Evolutionary conservation across 2,888 invertebrate species (phyloP), one percentile per base, ranked within the genome.

Genomic region (Lampropteryx suffumata): DNA sequence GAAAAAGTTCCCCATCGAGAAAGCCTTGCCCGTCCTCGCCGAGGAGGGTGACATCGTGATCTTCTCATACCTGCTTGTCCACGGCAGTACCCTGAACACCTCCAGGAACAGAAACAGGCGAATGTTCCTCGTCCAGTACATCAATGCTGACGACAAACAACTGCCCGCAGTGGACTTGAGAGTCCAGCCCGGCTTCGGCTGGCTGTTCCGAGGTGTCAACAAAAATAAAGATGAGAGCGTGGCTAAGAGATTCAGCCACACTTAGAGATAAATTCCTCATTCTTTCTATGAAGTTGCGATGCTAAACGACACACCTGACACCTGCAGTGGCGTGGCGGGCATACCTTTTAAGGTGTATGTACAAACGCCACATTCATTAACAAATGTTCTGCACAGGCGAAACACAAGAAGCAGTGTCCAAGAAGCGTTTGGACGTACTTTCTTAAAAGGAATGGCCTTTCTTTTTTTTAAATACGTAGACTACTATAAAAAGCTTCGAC

Each of bases 1-100:
- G 85, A 76, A 73, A 59, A 76, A 80, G 57, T 91, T 82, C 59
- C 88, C 92, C 0, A 67, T 92, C 4, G 84, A 88, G 24, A 80
- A 81, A 10, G 92, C 91, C 0, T 82, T 81, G 0, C 91, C 92
- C 0, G 81, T 92, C 0, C 57, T 73, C 1, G 91, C 92, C 0
- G 86, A 89, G 42, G 83, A 84, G 9, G 92, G 92, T 0, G 91
- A 92, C 49, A 72, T 92, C 9, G 79, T 92, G 1, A 76, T 92
- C 17, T 92, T 92, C 68, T 92, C 91, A 0, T 92, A 92, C 61
- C 76, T 92, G 2, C 72, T 92, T 8, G 72, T 92, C 13, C 92
- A 92, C 61, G 92, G 92, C 13, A 92, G 92, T 33, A 89, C 91
- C 14, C 65, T 87, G 14, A 92, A 92, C 69, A 63, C 71, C 3